phyloP scores from a whole-genome alignment of 2,888 invertebrate species.

The Tupiocoris notatus region DNA sequence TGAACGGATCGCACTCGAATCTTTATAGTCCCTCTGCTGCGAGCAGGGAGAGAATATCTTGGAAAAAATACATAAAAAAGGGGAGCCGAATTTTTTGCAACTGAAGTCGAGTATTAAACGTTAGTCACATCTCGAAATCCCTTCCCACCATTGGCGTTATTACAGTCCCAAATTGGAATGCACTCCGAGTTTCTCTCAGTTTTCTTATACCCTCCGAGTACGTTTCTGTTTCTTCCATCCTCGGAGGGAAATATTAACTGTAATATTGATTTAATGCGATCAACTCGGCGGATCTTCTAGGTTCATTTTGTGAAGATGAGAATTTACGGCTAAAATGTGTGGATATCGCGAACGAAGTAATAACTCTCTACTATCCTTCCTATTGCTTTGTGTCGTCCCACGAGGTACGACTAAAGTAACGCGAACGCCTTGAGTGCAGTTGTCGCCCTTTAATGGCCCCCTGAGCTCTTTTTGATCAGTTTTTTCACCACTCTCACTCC shows the following conservation, averaged over 20 bases:
- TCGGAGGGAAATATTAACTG: constrained; percentile 18
- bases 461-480: constrained; percentile 39
- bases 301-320: constrained; percentile 22
- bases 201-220: not conserved
- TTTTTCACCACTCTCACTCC: constrained; percentile 5
- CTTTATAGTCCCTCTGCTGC: not conserved
- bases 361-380: constrained; percentile 9
- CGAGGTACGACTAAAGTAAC: constrained; percentile 28
- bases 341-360: constrained; percentile 25
- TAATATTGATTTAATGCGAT: constrained; percentile 39
- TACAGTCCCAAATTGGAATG: constrained; percentile 7
- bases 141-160: not conserved
- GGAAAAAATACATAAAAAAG: constrained; percentile 15
- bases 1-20: constrained; percentile 11
- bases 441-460: constrained; percentile 36
- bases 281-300: not conserved
- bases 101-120: constrained; percentile 11
- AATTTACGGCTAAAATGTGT: constrained; percentile 12
- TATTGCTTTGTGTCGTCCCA: constrained; percentile 13
- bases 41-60: too few species aligned
- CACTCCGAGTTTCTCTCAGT: not conserved
- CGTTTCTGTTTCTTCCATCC: not conserved
- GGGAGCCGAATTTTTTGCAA: constrained; percentile 12
- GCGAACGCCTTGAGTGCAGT: constrained; percentile 35
- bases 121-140: not conserved